phyloP scores from a whole-genome alignment of 2,113 vertebrate species.

The Ceyx melanurus region DNA sequence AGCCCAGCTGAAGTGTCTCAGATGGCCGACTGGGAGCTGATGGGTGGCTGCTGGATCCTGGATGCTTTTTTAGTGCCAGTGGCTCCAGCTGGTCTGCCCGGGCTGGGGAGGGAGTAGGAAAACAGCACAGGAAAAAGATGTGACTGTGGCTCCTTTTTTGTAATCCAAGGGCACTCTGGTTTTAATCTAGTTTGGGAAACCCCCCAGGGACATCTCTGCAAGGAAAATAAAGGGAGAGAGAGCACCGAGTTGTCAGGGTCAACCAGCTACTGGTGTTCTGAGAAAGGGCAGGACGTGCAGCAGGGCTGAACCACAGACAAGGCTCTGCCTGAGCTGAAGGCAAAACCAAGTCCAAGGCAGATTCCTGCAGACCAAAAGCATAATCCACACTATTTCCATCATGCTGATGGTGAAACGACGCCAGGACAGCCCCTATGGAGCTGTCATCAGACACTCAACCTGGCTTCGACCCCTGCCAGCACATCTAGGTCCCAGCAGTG shows the following conservation, averaged over 20 bases:
- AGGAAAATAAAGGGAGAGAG: neutral
- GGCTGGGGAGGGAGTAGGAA: neutral
- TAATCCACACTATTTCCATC: neutral
- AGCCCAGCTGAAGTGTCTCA: neutral
- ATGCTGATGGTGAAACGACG: neutral
- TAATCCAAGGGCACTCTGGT: neutral
- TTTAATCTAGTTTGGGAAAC: constrained; percentile 32
- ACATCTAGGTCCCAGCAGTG: neutral
- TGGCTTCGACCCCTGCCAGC: neutral
- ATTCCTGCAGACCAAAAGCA: neutral
- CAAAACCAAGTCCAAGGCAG: neutral
- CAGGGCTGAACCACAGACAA: neutral
- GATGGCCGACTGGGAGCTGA: neutral
- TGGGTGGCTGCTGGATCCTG: neutral
- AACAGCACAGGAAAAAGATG: neutral
- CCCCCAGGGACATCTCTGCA: neutral
- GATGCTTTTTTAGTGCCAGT: neutral
- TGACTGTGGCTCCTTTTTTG: neutral
- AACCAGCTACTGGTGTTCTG: fast-evolving
- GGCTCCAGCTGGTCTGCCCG: constrained; percentile 46
- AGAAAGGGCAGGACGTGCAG: neutral
- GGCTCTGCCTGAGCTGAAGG: neutral
- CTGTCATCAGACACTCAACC: neutral
- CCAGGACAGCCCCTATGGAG: neutral
- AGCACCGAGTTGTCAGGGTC: neutral